Percentiles rank a stretch among this genome's conserved stretches.
phyloP scores from a whole-genome alignment of 2,797 vertebrate genomes.

The Anguilla marmorata region DNA sequence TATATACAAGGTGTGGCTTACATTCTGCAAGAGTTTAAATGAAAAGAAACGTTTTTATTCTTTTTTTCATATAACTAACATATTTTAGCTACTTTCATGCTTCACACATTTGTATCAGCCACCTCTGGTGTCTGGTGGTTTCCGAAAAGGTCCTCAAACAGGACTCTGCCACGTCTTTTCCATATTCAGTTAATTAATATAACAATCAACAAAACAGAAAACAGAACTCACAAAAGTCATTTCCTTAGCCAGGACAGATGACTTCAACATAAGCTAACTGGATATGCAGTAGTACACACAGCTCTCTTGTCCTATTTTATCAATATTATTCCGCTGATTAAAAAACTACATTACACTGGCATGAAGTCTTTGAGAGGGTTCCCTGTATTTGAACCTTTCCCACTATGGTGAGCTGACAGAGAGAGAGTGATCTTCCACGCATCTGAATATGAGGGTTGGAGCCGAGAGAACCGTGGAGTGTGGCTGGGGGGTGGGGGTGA shows the following conservation, averaged over 20 bases:
- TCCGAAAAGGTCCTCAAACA: not conserved
- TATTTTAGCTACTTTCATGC: not conserved
- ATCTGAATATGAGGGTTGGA: slow-evolving; percentile 39
- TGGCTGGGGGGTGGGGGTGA: not conserved
- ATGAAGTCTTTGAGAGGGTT: not conserved
- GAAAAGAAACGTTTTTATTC: not conserved
- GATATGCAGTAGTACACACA: too few relatives aligned
- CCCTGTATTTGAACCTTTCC: slow-evolving; percentile 51
- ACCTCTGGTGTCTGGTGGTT: not conserved
- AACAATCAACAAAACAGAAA: not conserved
- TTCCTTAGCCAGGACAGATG: not conserved
- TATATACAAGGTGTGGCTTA: not conserved
- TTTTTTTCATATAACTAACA: not conserved
- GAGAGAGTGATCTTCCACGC: slow-evolving; percentile 17
- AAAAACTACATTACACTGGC: not conserved
- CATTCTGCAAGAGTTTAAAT: not conserved
- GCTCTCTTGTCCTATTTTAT: not conserved
- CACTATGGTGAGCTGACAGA: slow-evolving; percentile 46
- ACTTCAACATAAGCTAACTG: not conserved
- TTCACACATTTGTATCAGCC: not conserved
- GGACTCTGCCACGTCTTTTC: not conserved
- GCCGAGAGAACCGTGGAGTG: not conserved
- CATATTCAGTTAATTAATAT: not conserved
- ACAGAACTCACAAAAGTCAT: not conserved
- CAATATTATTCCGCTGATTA: not conserved